A percentile compares a stretch with the other conserved stretches of the same genome.
Evolutionary conservation across 2,797 vertebrate species (phyloP).

Genomic region (Silurus aristotelis): DNA sequence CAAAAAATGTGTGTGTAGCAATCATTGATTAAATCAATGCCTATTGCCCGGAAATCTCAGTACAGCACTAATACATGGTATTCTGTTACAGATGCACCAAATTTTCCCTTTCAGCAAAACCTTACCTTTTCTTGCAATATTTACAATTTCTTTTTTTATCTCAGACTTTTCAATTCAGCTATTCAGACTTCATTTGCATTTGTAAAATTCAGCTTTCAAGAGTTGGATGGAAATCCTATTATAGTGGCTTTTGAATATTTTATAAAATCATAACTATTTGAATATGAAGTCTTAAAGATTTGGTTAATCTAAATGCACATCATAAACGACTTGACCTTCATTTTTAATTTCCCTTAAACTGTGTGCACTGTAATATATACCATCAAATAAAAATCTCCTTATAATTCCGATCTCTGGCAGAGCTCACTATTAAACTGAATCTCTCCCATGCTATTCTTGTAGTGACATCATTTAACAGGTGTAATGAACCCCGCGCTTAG

Average conservation of each 20-base stretch:
- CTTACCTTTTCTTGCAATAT: not conserved
- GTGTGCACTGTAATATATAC: not conserved
- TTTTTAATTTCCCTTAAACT: not conserved
- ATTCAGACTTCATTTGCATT: not conserved
- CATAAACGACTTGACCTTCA: not conserved
- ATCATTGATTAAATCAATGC: not conserved
- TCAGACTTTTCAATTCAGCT: not conserved
- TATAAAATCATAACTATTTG: not conserved
- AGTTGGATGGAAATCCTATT: not conserved
- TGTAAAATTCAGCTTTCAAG: not conserved
- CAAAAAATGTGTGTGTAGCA: too few species aligned
- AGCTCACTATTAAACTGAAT: not conserved
- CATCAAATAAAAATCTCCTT: not conserved
- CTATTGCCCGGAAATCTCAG: not conserved
- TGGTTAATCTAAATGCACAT: not conserved
- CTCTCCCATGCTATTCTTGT: not conserved
- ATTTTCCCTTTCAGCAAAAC: not conserved
- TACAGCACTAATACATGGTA: not conserved
- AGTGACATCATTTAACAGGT: slow-evolving; percentile 19
- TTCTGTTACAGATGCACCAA: not conserved
- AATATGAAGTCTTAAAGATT: not conserved
- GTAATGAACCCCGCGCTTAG: not conserved
- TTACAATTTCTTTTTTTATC: not conserved
- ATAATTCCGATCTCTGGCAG: not conserved
- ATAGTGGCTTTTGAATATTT: not conserved